Evolutionary conservation across 2,113 vertebrate species (phyloP).

Genomic region (Mobula birostris): DNA sequence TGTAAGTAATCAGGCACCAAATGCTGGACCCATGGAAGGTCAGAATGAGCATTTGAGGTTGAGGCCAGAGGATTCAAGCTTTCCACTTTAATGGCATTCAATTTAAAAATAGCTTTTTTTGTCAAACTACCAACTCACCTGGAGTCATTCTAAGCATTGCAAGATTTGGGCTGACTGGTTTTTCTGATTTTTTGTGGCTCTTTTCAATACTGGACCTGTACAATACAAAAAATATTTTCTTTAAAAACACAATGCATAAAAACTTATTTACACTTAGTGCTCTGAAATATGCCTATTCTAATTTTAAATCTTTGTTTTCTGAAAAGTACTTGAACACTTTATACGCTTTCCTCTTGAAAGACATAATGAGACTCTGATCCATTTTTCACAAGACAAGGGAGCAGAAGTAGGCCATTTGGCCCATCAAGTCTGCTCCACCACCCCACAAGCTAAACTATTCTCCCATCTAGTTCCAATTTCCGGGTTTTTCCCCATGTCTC

Average conservation of each 20-base stretch:
- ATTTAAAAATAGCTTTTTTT: not conserved
- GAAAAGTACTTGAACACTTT: not conserved
- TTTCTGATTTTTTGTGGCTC: slow-evolving; percentile 32
- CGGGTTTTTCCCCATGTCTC: too few species aligned
- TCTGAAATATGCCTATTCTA: not conserved
- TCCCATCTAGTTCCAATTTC: too few species aligned
- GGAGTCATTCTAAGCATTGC: slow-evolving; percentile 43
- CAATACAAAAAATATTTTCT: not conserved
- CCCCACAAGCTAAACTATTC: not conserved
- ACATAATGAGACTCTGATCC: not conserved
- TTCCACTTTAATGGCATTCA: not conserved
- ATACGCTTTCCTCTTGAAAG: not conserved
- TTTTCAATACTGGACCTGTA: slow-evolving; percentile 40
- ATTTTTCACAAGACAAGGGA: not conserved
- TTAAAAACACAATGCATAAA: not conserved
- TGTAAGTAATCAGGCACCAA: not conserved
- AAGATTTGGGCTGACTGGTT: slow-evolving; percentile 42
- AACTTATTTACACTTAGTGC: not conserved
- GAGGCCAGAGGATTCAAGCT: not conserved
- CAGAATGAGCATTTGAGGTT: not conserved
- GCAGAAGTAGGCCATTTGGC: too few species aligned
- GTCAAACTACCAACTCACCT: slow-evolving; percentile 38
- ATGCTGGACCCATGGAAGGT: not conserved
- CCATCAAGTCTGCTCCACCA: too few species aligned
- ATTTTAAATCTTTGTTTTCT: not conserved